A percentile compares a stretch with the other conserved stretches of the same genome.
Evolutionary conservation across 2,888 invertebrate genomes (phyloP).

Genomic region (Nymphalis c-album): DNA sequence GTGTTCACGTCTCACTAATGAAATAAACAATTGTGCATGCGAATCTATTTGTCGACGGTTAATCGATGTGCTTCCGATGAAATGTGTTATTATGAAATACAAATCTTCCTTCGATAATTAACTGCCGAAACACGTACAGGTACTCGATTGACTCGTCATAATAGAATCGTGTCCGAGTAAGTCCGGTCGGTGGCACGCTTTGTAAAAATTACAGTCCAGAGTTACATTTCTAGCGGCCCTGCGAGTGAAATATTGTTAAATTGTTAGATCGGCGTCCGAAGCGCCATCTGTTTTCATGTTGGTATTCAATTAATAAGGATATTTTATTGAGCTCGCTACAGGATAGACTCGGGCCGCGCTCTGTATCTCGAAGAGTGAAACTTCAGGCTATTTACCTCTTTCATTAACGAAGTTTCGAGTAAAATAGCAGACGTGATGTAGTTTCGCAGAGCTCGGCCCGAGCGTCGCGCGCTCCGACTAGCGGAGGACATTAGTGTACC

Average conservation of each 20-base stretch:
- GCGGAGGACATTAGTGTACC: neutral
- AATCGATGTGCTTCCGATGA: neutral
- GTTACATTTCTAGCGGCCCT: neutral
- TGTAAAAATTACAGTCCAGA: neutral
- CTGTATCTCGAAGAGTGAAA: neutral
- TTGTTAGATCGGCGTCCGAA: conserved; percentile 44
- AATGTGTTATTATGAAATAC: neutral
- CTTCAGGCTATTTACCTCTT: neutral
- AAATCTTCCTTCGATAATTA: neutral
- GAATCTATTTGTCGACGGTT: neutral
- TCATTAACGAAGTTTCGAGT: too few species aligned
- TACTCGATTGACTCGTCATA: conserved; percentile 5
- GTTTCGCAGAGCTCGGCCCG: conserved; percentile 6
- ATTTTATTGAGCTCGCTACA: conserved; percentile 7
- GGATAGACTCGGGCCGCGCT: neutral
- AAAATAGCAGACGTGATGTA: too few species aligned
- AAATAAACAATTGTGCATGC: too few species aligned
- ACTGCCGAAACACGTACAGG: too few species aligned
- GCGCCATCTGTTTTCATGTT: conserved; percentile 28
- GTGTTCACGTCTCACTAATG: neutral
- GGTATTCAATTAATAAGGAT: conserved; percentile 3
- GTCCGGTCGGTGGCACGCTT: conserved; percentile 8
- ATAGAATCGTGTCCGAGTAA: conserved; percentile 10
- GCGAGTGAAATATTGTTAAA: conserved; percentile 9
- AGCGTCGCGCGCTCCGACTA: neutral